Base-by-base conservation (phyloP, 2,113 vertebrate species). In the Rousettus leschenaultii region DNA sequence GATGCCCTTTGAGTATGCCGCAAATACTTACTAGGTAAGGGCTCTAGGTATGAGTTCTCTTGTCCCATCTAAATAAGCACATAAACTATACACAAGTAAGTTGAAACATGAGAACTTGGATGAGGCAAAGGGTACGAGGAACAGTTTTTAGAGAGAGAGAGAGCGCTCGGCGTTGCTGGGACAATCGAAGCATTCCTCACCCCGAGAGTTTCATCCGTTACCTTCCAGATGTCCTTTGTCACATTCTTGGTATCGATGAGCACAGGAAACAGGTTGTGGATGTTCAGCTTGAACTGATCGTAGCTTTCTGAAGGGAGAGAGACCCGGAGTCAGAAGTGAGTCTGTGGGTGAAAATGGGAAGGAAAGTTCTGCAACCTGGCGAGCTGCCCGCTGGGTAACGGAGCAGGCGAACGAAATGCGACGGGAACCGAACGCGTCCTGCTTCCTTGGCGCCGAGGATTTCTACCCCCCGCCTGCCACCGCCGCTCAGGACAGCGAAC, bases 161-260 rank as follows among this genome's bases (percentile, higher is more conserved):
- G n/a, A n/a, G n/a, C n/a, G n/a, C n/a, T n/a, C n/a, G n/a, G n/a
- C n/a, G n/a, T 14, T 19, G 3, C 19, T 5, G n/a, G 43, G 3
- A 28, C 3, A 57, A 38, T 10, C 0, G 35, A 28, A 16, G 45
- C n/a, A 24, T 26, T 65, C 73, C 89, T 89, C 18, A 22, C 51
- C 48, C 79, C 79, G 71, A 74, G 45, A 21, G n/a, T 1, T 1
- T 63, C 43, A 10, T 1, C 19, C 24, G 24, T 89, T 96, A 99
- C 98, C 98, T 98, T 98, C 98, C 98, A 98, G 61, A 98, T 5
- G 9, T 97, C 97, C 95, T 98, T 99, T 14, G 97, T 97, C 77
- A 99, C 95, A 1, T 97, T 98, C 96, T 98, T 99, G 57, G 98
- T 99, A 59, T 99, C 98, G 61, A 99, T 97, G 68, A 99, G 95